phyloP scores from a whole-genome alignment of 2,888 invertebrate species.

The Morpho achilles region DNA sequence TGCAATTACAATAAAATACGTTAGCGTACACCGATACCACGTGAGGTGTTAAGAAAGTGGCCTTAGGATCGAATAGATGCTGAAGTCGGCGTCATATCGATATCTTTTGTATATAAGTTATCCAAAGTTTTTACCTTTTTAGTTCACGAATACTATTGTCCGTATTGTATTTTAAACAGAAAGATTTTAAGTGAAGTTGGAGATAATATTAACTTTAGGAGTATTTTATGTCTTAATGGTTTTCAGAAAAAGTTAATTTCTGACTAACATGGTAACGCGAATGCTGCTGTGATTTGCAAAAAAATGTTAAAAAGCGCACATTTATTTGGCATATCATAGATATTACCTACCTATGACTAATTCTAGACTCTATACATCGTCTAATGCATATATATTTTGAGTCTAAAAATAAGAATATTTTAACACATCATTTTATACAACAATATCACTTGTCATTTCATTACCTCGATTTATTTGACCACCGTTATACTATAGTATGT shows the following conservation, averaged over 20 bases:
- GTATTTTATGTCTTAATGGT: no score
- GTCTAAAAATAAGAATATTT: constrained; percentile 64
- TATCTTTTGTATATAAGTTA: no score
- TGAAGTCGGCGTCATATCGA: no score
- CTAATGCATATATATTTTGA: constrained; percentile 56
- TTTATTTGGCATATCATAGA: constrained; percentile 31
- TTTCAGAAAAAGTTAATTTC: not conserved
- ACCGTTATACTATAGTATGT: constrained; percentile 16
- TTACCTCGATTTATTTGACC: constrained; percentile 38
- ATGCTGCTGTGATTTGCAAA: constrained; percentile 31
- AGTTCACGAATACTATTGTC: no score
- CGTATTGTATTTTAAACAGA: no score
- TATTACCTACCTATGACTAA: constrained; percentile 35
- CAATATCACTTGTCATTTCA: constrained; percentile 47
- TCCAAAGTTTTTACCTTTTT: no score
- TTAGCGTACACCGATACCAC: constrained; percentile 4
- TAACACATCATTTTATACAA: constrained; percentile 41
- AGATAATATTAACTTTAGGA: no score
- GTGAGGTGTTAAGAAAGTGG: not conserved
- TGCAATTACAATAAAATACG: constrained; percentile 32
- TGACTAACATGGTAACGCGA: constrained; percentile 12
- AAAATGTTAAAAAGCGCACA: constrained; percentile 44
- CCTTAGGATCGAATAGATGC: no score
- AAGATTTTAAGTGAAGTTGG: no score
- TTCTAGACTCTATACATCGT: constrained; percentile 45